Base-by-base conservation (phyloP, 1,140 invertebrate genomes). In the Macrostomum lignano region DNA sequence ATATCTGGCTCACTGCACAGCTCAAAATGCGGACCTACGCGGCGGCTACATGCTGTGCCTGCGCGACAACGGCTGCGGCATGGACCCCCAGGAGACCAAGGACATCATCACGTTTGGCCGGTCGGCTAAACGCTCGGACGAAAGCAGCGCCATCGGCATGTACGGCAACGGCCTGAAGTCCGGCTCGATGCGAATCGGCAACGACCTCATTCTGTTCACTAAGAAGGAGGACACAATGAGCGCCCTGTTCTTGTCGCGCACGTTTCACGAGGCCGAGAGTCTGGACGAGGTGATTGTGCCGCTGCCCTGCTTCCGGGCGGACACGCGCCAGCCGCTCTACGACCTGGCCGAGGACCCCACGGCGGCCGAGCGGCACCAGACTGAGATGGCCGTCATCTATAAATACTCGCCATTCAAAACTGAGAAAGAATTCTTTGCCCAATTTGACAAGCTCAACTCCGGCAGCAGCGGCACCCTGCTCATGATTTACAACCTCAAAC, bases 161-260 rank as follows among this genome's bases (percentile, higher is more conserved):
- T 60, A 60, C 39, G 57, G 57, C 33, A 60, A 60, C 40, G 57
- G 57, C 32, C 40, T 60, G 9, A 60, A 60, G 48, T 58, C 57
- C 19, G 58, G 56, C 25, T 60, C 58, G 5, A 60, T 60, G 58
- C 46, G 58, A 23, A 54, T 60, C 11, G 55, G 53, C 4, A 58
- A 57, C 43, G 57, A 60, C 38, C 33, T 60, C 29, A 55, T 60
- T 17, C 31, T 60, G 7, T 60, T 60, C 39, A 56, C 58, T 6
- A 60, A 60, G 40, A 55, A 52, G 34, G 44, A 44, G n/a, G 34
- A 42, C 17, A 40, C 44, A 10, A 45, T 49, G 41, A 52, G 53
- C 3, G 52, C 52, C 42, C 37, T 60, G n/a, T 54, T 60, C 32
- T 36, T 60, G 21, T 58, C 54, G 10, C 31, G 55, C 25, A 54